Evolutionary conservation across 2,113 vertebrate species (phyloP).

Genomic region (Mungos mungo): DNA sequence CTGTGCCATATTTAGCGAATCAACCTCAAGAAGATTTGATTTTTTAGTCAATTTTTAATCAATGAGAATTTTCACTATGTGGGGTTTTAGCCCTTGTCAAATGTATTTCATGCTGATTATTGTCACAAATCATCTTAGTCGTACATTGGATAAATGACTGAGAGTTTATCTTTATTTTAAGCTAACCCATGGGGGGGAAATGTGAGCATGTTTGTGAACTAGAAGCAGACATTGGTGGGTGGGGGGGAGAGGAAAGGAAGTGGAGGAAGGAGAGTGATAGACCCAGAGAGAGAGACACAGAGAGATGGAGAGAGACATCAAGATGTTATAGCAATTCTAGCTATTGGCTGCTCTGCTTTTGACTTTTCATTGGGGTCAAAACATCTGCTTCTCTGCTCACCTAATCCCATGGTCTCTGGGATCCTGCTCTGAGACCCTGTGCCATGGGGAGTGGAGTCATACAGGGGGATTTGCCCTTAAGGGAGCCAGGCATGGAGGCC

Average conservation of each 20-base stretch:
- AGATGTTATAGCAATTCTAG: neutral
- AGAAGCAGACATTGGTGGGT: neutral
- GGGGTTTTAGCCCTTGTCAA: neutral
- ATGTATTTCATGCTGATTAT: constrained; percentile 3
- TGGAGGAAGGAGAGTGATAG: neutral
- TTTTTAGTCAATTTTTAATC: constrained; percentile 32
- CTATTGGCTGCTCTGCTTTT: neutral
- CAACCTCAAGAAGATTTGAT: constrained; percentile 5
- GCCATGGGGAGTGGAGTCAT: neutral
- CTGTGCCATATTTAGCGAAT: neutral
- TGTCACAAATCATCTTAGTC: neutral
- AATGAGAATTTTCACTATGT: neutral
- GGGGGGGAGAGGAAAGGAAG: neutral
- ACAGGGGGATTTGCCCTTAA: neutral
- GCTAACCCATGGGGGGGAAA: neutral
- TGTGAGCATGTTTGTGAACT: neutral
- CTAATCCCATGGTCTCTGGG: neutral
- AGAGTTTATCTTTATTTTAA: constrained; percentile 45
- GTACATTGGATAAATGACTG: neutral
- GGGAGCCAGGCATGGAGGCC: neutral
- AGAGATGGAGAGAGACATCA: neutral
- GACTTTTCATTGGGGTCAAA: neutral
- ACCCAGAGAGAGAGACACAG: neutral
- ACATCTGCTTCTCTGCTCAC: neutral
- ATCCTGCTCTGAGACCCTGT: neutral